phyloP scores from a whole-genome alignment of 2,888 invertebrate genomes.

The Norana najaformis region DNA sequence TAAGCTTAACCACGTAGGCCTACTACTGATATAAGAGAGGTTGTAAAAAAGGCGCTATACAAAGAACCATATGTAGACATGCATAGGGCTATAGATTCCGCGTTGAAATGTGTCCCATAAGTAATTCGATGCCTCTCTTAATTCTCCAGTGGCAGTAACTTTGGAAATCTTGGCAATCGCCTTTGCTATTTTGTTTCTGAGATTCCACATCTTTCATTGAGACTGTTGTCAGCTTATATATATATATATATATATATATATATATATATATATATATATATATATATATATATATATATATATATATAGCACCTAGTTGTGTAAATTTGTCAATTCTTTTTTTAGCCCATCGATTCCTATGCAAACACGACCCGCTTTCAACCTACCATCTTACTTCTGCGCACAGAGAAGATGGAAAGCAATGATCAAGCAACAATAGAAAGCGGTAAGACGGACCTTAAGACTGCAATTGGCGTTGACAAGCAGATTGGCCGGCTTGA shows the following conservation, averaged over 20 bases:
- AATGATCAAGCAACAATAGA: too few species aligned
- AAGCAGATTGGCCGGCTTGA: constrained; percentile 96
- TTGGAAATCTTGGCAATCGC: background rate
- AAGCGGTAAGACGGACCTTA: constrained; percentile 69
- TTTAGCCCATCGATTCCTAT: background rate
- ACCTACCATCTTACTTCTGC: background rate
- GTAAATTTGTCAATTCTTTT: too few species aligned
- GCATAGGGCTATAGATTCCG: too few species aligned
- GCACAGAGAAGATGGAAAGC: background rate
- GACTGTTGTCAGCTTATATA: background rate
- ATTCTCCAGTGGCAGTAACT: too few species aligned
- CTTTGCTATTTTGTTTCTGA: background rate
- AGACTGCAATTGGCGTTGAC: constrained; percentile 99
- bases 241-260: background rate
- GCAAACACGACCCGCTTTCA: background rate
- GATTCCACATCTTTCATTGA: background rate
- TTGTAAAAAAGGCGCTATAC: too few species aligned
- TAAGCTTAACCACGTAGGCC: too few species aligned
- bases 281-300: too few species aligned
- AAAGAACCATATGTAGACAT: too few species aligned
- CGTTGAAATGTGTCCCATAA: too few species aligned
- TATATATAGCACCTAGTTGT: too few species aligned
- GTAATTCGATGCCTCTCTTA: too few species aligned
- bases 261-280: background rate
- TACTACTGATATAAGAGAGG: too few species aligned